Evolutionary conservation across 2,888 invertebrate genomes (phyloP).

Genomic region (Xylocampa areola): DNA sequence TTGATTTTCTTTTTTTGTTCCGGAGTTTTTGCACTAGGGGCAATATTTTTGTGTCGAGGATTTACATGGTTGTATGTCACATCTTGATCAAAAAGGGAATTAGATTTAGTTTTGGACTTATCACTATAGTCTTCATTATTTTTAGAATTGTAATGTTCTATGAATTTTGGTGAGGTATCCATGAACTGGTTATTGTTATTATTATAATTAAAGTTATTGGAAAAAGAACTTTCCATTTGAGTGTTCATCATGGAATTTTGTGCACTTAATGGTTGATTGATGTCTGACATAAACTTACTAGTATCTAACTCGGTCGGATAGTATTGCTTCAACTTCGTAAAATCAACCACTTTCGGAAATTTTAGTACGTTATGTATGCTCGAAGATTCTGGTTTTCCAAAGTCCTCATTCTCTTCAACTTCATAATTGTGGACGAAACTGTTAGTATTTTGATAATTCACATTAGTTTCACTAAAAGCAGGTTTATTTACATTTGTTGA

Average conservation of each 20-base stretch:
- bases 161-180: constrained; percentile 57
- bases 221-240: constrained; percentile 61
- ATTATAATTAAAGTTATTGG: constrained; percentile 60
- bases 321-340: constrained; percentile 76
- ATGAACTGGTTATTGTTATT: constrained; percentile 60
- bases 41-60: constrained; percentile 60
- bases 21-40: constrained; percentile 59
- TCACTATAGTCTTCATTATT: constrained; percentile 61
- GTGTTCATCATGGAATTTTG: constrained; percentile 61
- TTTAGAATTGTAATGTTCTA: constrained; percentile 63
- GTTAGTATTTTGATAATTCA: constrained; percentile 65
- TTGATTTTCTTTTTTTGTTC: constrained; percentile 77
- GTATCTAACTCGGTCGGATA: constrained; percentile 73
- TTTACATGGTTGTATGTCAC: constrained; percentile 60
- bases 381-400: constrained; percentile 60
- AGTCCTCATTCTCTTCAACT: constrained; percentile 64
- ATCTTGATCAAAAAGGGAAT: constrained; percentile 58
- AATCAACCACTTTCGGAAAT: constrained; percentile 81
- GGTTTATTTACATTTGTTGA: constrained; percentile 67
- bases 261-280: constrained; percentile 60
- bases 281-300: constrained; percentile 68
- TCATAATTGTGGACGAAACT: constrained; percentile 65
- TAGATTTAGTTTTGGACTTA: constrained; percentile 61
- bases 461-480: constrained; percentile 63
- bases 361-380: constrained; percentile 66